Conservation (phyloP, 1,140 invertebrate species). For the Drosophila athabasca region DNA sequence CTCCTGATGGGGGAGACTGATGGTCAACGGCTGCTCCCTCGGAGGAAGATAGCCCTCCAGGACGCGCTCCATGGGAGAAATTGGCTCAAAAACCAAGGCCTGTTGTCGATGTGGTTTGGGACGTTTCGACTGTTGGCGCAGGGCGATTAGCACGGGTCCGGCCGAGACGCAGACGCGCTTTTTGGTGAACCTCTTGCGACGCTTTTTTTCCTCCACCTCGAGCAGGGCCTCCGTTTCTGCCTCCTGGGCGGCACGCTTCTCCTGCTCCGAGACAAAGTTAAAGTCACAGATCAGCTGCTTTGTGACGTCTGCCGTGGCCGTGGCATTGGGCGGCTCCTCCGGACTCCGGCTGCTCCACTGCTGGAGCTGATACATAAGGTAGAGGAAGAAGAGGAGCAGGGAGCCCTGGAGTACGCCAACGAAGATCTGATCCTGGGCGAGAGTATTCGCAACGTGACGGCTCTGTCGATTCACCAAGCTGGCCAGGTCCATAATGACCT, state of each 20-base stretch:
- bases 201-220: conserved; percentile 76
- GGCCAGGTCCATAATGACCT: conserved; percentile 18
- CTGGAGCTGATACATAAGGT: conserved; percentile 60
- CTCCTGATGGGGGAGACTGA: conserved; percentile 34
- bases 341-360: conserved; percentile 21
- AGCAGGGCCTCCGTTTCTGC: conserved; percentile 68
- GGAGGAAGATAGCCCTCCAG: conserved; percentile 57
- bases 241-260: conserved; percentile 67
- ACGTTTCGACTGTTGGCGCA: conserved; percentile 59
- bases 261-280: conserved; percentile 71
- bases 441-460: conserved; percentile 24
- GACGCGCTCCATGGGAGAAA: conserved; percentile 49
- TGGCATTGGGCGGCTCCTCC: not conserved
- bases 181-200: conserved; percentile 77
- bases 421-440: conserved; percentile 54
- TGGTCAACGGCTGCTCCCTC: conserved; percentile 59
- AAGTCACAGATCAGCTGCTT: conserved; percentile 72
- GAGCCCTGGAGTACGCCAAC: conserved; percentile 54
- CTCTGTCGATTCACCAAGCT: conserved; percentile 2
- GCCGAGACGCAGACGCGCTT: conserved; percentile 80
- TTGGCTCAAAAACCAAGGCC: conserved; percentile 51
- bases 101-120: conserved; percentile 34
- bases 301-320: conserved; percentile 22
- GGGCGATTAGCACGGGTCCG: conserved; percentile 73
- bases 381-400: conserved; percentile 64